phyloP scores from a whole-genome alignment of 1,140 invertebrate genomes.

The Ceratina japonica region DNA sequence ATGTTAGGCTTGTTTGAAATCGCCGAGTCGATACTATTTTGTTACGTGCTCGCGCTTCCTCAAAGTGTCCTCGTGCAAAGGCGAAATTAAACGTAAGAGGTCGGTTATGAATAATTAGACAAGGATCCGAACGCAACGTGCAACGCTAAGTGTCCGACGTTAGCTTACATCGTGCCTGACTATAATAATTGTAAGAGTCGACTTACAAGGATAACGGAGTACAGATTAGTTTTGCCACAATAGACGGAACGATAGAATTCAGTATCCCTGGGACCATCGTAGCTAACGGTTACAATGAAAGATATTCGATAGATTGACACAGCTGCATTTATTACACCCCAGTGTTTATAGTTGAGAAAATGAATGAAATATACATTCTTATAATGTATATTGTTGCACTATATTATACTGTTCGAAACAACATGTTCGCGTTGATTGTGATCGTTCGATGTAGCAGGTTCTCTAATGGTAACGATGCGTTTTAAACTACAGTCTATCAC shows the following conservation, averaged over 20 bases:
- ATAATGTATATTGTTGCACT: constrained; percentile 12
- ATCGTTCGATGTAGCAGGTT: constrained; percentile 7
- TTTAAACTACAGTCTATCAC: neutral
- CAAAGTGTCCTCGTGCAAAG: neutral
- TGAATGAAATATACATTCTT: constrained; percentile 19
- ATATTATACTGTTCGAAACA: constrained; percentile 10
- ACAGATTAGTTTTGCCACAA: constrained; percentile 1
- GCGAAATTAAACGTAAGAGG: constrained; percentile 2
- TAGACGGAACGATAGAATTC: constrained; percentile 16
- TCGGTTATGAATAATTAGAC: constrained; percentile 1
- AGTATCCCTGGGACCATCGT: constrained; percentile 38
- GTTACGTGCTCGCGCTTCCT: constrained; percentile 16
- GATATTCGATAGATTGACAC: constrained; percentile 22
- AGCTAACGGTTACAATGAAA: constrained; percentile 7
- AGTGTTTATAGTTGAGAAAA: constrained; percentile 30
- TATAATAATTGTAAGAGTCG: constrained; percentile 15
- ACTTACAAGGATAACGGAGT: constrained; percentile 21
- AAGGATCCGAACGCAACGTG: neutral
- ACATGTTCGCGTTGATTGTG: constrained; percentile 16
- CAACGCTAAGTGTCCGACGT: neutral
- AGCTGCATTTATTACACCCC: constrained; percentile 39
- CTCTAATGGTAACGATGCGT: neutral
- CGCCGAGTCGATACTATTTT: constrained; percentile 14
- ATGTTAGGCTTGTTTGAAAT: neutral
- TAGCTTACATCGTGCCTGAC: constrained; percentile 45